Conservation (phyloP, 2,797 vertebrate genomes). For the Pseudochromis fuscus region DNA sequence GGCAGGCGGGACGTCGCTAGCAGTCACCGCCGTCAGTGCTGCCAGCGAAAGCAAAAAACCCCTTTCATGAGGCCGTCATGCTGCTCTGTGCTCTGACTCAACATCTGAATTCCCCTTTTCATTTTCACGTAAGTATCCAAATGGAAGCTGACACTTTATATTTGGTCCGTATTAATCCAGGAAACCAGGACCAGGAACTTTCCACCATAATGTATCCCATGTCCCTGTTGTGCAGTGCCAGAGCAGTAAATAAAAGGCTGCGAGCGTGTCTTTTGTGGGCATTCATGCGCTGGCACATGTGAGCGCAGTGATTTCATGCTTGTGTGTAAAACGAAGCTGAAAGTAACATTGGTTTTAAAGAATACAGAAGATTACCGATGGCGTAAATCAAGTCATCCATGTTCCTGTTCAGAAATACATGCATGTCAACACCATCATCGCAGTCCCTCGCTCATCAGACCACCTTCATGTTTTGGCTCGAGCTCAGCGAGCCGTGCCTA, state of each 20-base stretch:
- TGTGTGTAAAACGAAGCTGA: slow-evolving; percentile 51
- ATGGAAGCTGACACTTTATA: slow-evolving; percentile 70
- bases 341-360: slow-evolving; percentile 18
- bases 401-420: slow-evolving; percentile 3
- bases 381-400: background rate
- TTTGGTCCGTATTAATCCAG: slow-evolving; percentile 68
- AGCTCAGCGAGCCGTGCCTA: slow-evolving; percentile 29
- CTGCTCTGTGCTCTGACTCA: slow-evolving; percentile 47
- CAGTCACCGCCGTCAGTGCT: slow-evolving; percentile 29
- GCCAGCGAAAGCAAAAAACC: slow-evolving; percentile 51
- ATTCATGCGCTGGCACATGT: slow-evolving; percentile 32
- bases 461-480: slow-evolving; percentile 7
- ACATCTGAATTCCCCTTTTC: slow-evolving; percentile 48
- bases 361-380: background rate
- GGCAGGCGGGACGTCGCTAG: slow-evolving; percentile 25
- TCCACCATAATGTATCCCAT: slow-evolving; percentile 64
- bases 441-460: background rate
- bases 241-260: slow-evolving; percentile 62
- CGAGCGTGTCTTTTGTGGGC: slow-evolving; percentile 50
- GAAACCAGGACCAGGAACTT: slow-evolving; percentile 68
- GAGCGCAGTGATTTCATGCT: slow-evolving; percentile 59
- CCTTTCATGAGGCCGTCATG: slow-evolving; percentile 50
- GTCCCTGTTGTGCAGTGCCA: slow-evolving; percentile 57
- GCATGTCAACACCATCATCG: background rate
- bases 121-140: slow-evolving; percentile 52